A percentile compares a stretch with the other conserved stretches of the same genome.
Evolutionary conservation across 2,113 vertebrate species (phyloP).

Genomic region (Daphoenositta chrysoptera): DNA sequence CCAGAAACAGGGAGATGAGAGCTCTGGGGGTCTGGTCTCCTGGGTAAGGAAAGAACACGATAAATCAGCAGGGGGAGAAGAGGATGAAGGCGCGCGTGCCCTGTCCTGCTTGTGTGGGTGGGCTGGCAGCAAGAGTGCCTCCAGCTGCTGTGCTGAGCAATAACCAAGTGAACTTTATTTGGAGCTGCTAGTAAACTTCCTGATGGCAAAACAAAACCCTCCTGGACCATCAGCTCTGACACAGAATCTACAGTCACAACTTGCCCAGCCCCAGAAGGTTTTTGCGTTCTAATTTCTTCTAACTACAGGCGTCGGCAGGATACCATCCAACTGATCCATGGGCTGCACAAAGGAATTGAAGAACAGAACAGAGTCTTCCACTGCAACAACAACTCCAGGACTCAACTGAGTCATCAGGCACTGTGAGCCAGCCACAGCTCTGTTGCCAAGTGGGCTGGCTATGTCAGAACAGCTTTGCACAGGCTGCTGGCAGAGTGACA

Average conservation of each 20-base stretch:
- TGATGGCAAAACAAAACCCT: not conserved
- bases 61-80: not conserved
- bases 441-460: constrained; percentile 29
- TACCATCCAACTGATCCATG: not conserved
- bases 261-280: not conserved
- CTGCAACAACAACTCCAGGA: constrained; percentile 32
- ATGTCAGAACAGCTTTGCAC: constrained; percentile 5
- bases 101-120: not conserved
- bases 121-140: not conserved
- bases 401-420: constrained; percentile 36
- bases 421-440: not conserved
- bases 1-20: not conserved
- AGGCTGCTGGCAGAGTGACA: constrained; percentile 5
- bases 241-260: not conserved
- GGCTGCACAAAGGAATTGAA: constrained; percentile 29
- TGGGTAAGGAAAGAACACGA: not conserved
- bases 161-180: not conserved
- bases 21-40: not conserved
- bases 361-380: constrained; percentile 46
- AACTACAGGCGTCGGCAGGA: constrained; percentile 17
- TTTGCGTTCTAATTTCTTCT: not conserved
- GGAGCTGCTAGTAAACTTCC: not conserved
- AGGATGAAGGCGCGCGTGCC: rapidly evolving
- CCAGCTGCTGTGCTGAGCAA: not conserved
- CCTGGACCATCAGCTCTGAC: not conserved